Evolutionary conservation across 2,113 vertebrate species (phyloP).

Genomic region (Clupea harengus): DNA sequence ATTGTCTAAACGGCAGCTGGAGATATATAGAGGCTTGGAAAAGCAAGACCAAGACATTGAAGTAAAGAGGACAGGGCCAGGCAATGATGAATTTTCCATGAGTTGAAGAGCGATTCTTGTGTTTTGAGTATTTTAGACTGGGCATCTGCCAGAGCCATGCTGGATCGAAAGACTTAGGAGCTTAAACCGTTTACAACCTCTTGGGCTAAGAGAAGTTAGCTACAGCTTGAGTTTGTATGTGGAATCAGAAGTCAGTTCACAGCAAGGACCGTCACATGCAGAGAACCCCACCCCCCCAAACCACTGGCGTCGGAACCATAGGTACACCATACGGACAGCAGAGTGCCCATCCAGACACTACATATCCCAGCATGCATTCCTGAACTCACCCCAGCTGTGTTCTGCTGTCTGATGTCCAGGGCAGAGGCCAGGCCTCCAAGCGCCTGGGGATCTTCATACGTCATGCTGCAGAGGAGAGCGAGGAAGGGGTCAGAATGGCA

Average conservation of each 20-base stretch:
- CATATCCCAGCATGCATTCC: slow-evolving; percentile 36
- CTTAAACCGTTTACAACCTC: not conserved
- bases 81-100: not conserved
- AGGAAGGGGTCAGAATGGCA: not conserved
- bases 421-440: slow-evolving; percentile 81
- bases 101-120: not conserved
- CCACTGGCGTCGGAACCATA: not conserved
- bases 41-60: not conserved
- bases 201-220: not conserved
- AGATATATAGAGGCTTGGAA: not conserved
- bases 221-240: not conserved
- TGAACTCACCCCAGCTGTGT: slow-evolving; percentile 85
- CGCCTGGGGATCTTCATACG: slow-evolving; percentile 87
- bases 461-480: slow-evolving; percentile 72
- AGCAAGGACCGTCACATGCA: not conserved
- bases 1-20: not conserved
- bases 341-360: not conserved
- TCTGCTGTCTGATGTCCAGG: slow-evolving; percentile 86
- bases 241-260: not conserved
- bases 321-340: not conserved
- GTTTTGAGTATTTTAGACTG: not conserved
- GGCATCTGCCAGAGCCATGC: not conserved
- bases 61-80: not conserved
- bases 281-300: not conserved
- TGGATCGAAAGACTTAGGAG: not conserved